Percentiles rank a stretch among this genome's conserved stretches.
Conservation (phyloP, 2,888 invertebrate genomes). For the Chouioia cunea region DNA sequence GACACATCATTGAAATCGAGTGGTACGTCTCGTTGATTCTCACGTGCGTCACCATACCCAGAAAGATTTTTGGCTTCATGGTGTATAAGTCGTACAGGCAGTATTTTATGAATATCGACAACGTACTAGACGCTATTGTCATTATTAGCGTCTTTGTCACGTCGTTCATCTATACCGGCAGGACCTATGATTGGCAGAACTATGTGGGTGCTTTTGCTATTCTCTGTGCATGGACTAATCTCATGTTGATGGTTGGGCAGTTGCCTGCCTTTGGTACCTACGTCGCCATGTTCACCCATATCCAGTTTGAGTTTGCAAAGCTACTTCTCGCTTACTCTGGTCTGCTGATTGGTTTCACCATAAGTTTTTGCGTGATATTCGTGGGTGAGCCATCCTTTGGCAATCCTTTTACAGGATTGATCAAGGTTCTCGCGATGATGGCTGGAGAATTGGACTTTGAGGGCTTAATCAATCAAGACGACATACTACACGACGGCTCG, state of each 20-base stretch:
- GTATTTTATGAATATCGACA: conserved; percentile 67
- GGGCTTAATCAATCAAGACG: conserved; percentile 61
- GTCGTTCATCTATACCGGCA: conserved; percentile 63
- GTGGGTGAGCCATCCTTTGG: conserved; percentile 64
- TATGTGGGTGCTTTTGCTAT: conserved; percentile 67
- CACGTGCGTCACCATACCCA: conserved; percentile 63
- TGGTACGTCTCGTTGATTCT: conserved; percentile 63
- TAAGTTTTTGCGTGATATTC: conserved; percentile 68
- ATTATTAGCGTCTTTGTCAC: conserved; percentile 64
- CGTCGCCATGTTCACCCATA: conserved; percentile 69
- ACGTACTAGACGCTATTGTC: conserved; percentile 63
- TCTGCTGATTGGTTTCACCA: conserved; percentile 67
- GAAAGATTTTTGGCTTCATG: conserved; percentile 65
- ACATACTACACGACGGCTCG: conserved; percentile 55
- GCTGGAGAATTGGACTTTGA: conserved; percentile 67
- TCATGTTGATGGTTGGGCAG: conserved; percentile 69
- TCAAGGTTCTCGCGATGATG: conserved; percentile 67
- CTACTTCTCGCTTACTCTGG: conserved; percentile 67
- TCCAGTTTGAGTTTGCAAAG: conserved; percentile 67
- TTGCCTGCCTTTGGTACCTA: conserved; percentile 69
- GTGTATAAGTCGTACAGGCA: conserved; percentile 63
- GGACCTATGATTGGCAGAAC: conserved; percentile 66
- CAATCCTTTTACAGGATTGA: conserved; percentile 65
- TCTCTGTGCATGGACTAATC: conserved; percentile 68
- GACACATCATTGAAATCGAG: conserved; percentile 61